Percentiles rank a stretch among this genome's conserved stretches.
Evolutionary conservation across 92 coral and sea anemone species (phyloP).

Genomic region (Meandrina meandrites): DNA sequence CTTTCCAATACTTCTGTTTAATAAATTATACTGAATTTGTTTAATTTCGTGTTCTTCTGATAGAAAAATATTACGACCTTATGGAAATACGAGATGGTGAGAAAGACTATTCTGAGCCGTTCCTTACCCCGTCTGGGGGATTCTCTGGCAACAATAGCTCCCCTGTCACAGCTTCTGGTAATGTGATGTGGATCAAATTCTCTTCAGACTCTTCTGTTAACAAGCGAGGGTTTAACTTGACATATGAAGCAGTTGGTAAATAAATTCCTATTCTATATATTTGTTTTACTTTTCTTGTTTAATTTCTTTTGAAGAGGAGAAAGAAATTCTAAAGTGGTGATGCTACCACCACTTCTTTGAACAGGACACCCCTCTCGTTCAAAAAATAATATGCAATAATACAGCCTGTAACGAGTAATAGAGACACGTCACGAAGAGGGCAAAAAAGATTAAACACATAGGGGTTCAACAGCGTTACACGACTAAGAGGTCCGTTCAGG

Average conservation of each 20-base stretch:
- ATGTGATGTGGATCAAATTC: constrained; percentile 79
- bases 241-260: constrained; percentile 62
- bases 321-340: too few relatives aligned
- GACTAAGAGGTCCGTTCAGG: not conserved
- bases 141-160: constrained; percentile 45
- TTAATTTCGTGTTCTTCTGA: not conserved
- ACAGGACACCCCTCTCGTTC: too few relatives aligned
- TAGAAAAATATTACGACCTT: constrained; percentile 46
- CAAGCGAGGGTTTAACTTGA: constrained; percentile 66
- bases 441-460: not conserved
- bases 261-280: not conserved
- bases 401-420: not conserved
- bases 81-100: constrained; percentile 67
- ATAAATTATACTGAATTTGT: too few relatives aligned
- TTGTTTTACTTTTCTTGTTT: not conserved
- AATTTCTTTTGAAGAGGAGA: too few relatives aligned
- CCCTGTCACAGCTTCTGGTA: constrained; percentile 58
- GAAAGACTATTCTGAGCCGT: constrained; percentile 37
- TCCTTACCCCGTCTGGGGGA: constrained; percentile 62
- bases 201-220: constrained; percentile 42
- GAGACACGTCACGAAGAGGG: not conserved
- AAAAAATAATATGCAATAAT: too few relatives aligned
- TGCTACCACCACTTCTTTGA: too few relatives aligned
- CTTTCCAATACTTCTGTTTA: too few relatives aligned
- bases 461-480: not conserved